phyloP scores from a whole-genome alignment of 2,113 vertebrate genomes.

The Polypterus senegalus region DNA sequence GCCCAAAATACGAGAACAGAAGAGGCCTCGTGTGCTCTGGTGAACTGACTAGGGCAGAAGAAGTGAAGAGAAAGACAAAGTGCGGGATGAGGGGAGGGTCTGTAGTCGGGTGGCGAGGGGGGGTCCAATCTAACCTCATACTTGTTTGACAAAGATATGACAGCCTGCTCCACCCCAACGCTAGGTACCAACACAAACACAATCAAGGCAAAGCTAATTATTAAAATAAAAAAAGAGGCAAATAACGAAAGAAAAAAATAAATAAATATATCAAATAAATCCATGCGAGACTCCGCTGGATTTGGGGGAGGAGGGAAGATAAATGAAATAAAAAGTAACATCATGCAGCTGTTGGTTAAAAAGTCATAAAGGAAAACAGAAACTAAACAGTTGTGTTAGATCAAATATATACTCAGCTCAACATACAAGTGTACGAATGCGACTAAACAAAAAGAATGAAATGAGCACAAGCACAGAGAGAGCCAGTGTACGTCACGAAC shows the following conservation, averaged over 20 bases:
- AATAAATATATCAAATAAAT: constrained; percentile 34
- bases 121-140: no score
- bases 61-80: no score
- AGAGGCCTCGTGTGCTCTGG: no score
- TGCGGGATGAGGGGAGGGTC: no score
- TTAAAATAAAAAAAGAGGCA: constrained; percentile 12
- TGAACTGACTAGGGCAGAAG: no score
- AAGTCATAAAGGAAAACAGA: constrained; percentile 64
- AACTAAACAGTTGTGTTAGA: constrained; percentile 27
- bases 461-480: constrained; percentile 48
- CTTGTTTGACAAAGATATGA: no score
- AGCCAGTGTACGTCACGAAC: constrained; percentile 78
- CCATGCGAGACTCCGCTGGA: not conserved
- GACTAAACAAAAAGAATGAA: constrained; percentile 37
- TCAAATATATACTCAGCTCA: constrained; percentile 10
- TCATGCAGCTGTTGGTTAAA: constrained; percentile 60
- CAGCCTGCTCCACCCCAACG: no score
- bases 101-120: no score
- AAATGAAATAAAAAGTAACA: constrained; percentile 53
- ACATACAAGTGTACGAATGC: constrained; percentile 19
- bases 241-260: constrained; percentile 44
- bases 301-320: constrained; percentile 2
- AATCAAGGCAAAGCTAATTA: no score
- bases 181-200: no score
- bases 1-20: no score